Evolutionary conservation across 2,888 invertebrate genomes (phyloP), one percentile per base, ranked within the genome.

Genomic region (Beris chalybata): DNA sequence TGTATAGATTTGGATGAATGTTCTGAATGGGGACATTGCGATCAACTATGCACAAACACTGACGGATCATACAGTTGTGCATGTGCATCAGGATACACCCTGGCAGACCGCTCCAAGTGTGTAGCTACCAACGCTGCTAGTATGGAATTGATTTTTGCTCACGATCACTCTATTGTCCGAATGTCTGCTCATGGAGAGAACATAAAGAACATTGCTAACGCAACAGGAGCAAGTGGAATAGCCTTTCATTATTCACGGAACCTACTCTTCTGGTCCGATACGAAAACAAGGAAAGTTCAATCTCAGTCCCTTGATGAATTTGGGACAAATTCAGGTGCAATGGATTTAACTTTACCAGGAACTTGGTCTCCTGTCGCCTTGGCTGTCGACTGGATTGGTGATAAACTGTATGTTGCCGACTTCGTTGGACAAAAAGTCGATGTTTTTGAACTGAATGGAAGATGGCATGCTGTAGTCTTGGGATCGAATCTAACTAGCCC

Each of bases 321-420:
- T 71, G 77, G 82, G 13, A 86, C 86, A 69, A 74, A 74, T 3
- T 76, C 77, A 13, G 74, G 74, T 4, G 74, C 77, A 0, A 79
- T 82, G 6, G 92, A 92, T 74, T 88, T 93, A 71, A 84, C 88
- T 0, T 82, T 92, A 38, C 88, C 93, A 0, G 93, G 92, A 0
- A 91, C 92, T 0, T 95, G 95, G 94, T 86, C 92, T 0, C 95
- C 95, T 0, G 90, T 93, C 0, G 91, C 95, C 0, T 79, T 98
- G 58, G 97, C 98, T 7, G 91, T 97, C 13, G 98, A 98, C 82
- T 99, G 97, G 95, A 89, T 98, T 52, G 95, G 95, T 0, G 92
- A 95, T 78, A 97, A 97, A 78, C 84, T 99, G 7, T 98, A 97
- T 81, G 93, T 97, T 22, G 94, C 94, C 0, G 97, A 98, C 79